phyloP scores from a whole-genome alignment of 1,140 invertebrate species.

The Solen grandis region DNA sequence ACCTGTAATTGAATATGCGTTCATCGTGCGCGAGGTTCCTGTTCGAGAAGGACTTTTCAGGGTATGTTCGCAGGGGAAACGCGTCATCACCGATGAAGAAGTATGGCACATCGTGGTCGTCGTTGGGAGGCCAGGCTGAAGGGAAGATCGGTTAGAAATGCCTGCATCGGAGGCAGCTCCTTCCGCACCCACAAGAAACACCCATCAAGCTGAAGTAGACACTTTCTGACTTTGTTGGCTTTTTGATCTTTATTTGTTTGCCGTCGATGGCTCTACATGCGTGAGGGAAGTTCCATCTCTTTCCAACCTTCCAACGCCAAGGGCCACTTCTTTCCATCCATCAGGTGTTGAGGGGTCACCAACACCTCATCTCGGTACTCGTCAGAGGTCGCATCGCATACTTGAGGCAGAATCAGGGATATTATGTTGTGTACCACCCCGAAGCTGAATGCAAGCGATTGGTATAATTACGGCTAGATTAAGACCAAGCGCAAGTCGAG shows the following conservation, averaged over 20 bases:
- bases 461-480: too few relatives aligned
- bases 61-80: conserved; percentile 56
- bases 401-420: too few relatives aligned
- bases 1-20: too few relatives aligned
- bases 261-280: conserved; percentile 71
- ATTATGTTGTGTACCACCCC: too few relatives aligned
- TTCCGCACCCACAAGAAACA: conserved; percentile 70
- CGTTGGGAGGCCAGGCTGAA: neutral
- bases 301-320: conserved; percentile 10
- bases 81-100: conserved; percentile 66
- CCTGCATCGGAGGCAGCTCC: conserved; percentile 45
- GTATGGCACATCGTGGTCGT: neutral
- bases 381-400: too few relatives aligned
- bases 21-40: conserved; percentile 14
- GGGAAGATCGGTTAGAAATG: conserved; percentile 17
- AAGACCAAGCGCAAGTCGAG: too few relatives aligned
- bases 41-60: too few relatives aligned
- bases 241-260: conserved; percentile 78
- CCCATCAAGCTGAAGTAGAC: conserved; percentile 76
- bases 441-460: too few relatives aligned
- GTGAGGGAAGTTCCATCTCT: conserved; percentile 23
- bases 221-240: conserved; percentile 68
- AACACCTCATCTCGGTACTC: too few relatives aligned
- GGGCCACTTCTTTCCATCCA: conserved; percentile 25
- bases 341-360: conserved; percentile 11